Evolutionary conservation across 1,140 invertebrate species (phyloP), one percentile per base, ranked within the genome.

Genomic region (Hormaphis cornu): DNA sequence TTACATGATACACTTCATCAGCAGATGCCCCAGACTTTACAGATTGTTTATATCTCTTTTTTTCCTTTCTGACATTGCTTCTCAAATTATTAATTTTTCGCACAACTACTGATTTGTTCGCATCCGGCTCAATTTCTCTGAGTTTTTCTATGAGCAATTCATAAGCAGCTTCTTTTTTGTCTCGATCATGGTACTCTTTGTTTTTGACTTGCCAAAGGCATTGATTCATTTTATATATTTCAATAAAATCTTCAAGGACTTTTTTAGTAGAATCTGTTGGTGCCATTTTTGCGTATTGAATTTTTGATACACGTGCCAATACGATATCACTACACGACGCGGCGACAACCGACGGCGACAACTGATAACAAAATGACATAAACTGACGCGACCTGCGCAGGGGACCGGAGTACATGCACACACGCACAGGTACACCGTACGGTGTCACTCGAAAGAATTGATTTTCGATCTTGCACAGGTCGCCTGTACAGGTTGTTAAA

Each of bases 61-160:
- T 73, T 72, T 77, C 73, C 69, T 75, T 76, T 42, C 74, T 73
- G 58, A 73, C 70, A 71, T 70, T 73, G 53, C 72, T 73, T 73
- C 75, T 72, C 53, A 77, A 70, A 73, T 73, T 76, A 74, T 76
- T 75, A 33, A 76, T 75, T 73, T 77, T 76, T 73, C 69, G 74
- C 42, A 73, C 66, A 63, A 77, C 71, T 72, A 16, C 54, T 58
- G 69, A 53, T 70, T 72, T 73, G 42, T 70, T 75, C 30, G 74
- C 70, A 63, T 73, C 54, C 20, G 74, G 71, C 33, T 76, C 72
- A 61, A 76, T 61, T 72, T 72, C 71, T 46, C 72, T 74, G 42
- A 74, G 72, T 72, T 77, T 75, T 70, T 52, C 71, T 18, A 74
- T 18, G 2, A 76, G 69, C 72, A 71, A 71, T 59, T 71, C 66